Evolutionary conservation across 2,888 invertebrate genomes (phyloP).

Genomic region (Scotopteryx bipunctaria): DNA sequence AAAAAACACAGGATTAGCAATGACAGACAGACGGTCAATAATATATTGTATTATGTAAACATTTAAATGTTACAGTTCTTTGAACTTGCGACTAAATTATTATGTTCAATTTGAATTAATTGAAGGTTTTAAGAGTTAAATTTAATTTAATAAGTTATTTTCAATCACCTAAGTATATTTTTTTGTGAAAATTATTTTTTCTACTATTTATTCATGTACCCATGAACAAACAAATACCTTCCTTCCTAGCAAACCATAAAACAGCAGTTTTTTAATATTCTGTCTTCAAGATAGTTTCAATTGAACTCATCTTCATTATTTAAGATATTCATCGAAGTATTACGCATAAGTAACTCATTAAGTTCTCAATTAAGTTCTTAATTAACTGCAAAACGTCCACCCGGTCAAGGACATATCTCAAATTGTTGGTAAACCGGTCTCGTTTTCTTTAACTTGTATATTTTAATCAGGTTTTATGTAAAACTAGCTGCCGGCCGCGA

Average conservation of each 20-base stretch:
- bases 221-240: too few relatives aligned
- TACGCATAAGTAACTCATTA: too few relatives aligned
- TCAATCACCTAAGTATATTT: too few relatives aligned
- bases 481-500: too few relatives aligned
- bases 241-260: too few relatives aligned
- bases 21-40: constrained; percentile 26
- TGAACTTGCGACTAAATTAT: constrained; percentile 26
- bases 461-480: too few relatives aligned
- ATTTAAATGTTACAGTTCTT: constrained; percentile 31
- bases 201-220: too few relatives aligned
- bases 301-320: constrained; percentile 7
- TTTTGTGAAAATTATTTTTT: not conserved
- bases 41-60: constrained; percentile 23
- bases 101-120: constrained; percentile 14
- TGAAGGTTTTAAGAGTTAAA: constrained; percentile 12
- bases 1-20: constrained; percentile 29
- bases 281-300: constrained; percentile 1
- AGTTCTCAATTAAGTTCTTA: constrained; percentile 29
- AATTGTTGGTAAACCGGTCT: constrained; percentile 2
- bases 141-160: too few relatives aligned
- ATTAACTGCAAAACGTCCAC: constrained; percentile 13
- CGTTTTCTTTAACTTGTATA: too few relatives aligned
- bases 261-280: too few relatives aligned
- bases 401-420: constrained; percentile 29
- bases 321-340: too few relatives aligned